A percentile compares a stretch with the other conserved stretches of the same genome.
phyloP scores from a whole-genome alignment of 2,113 vertebrate species.

The Hiodon tergisus region DNA sequence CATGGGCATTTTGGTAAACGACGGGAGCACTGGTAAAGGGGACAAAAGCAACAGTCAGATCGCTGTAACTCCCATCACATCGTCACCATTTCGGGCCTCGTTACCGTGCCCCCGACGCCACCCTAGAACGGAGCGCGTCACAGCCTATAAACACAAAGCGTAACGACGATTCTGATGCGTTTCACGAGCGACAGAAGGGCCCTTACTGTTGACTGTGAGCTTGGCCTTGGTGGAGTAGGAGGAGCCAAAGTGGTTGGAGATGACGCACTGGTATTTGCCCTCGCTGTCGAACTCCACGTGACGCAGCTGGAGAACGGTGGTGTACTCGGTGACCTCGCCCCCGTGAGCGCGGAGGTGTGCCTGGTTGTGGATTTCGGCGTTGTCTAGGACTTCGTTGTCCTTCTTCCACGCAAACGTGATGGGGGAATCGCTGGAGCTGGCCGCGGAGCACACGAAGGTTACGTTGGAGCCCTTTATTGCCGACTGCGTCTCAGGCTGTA shows the following conservation, averaged over 20 bases:
- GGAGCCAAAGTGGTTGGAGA: constrained; percentile 96
- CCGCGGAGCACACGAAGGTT: constrained; percentile 88
- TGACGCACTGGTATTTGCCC: constrained; percentile 94
- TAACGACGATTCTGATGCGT: neutral
- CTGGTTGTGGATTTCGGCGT: constrained; percentile 88
- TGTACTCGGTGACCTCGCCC: constrained; percentile 86
- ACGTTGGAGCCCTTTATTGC: constrained; percentile 87
- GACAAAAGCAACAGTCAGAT: neutral
- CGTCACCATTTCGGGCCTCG: neutral
- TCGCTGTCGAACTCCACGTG: constrained; percentile 82
- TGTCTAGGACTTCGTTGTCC: constrained; percentile 83
- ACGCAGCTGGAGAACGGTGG: constrained; percentile 80
- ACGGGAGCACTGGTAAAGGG: constrained; percentile 75
- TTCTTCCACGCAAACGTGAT: constrained; percentile 98
- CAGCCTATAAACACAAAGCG: neutral
- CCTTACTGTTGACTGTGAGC: constrained; percentile 93
- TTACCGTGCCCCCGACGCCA: no score
- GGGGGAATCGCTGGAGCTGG: constrained; percentile 93
- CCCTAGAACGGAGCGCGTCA: no score
- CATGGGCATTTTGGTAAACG: constrained; percentile 91
- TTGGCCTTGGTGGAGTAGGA: constrained; percentile 92
- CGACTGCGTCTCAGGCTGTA: constrained; percentile 91
- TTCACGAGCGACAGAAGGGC: neutral
- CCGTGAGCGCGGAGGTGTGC: constrained; percentile 79
- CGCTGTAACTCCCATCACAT: neutral